These are phyloP conservation scores for Labrus mixtus DNA, from an alignment of 2,113 vertebrate genomes.

Conservation along the genomic window DNA sequence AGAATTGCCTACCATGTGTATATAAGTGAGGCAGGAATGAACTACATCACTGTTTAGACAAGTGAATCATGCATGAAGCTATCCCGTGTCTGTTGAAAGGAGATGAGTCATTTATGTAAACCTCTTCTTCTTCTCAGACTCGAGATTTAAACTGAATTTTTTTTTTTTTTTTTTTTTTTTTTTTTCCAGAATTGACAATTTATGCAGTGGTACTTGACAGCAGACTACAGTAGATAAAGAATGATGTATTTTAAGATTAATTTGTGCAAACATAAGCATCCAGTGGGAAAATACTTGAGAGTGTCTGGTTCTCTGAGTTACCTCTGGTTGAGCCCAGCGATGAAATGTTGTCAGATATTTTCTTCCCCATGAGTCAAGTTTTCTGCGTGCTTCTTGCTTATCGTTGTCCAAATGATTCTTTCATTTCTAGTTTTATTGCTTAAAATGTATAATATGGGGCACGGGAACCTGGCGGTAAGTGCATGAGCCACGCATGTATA, in stretches of 20 bases:
- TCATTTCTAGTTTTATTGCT: no score
- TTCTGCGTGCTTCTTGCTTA: neutral
- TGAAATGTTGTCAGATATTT: neutral
- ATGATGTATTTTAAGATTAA: neutral
- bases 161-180: no score
- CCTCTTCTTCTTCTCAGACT: neutral
- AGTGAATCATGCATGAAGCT: neutral
- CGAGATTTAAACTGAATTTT: neutral
- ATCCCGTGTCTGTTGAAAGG: slow-evolving; percentile 12
- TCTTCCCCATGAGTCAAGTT: no score
- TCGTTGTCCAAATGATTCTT: no score
- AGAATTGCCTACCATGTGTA: no score
- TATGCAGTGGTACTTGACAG: neutral
- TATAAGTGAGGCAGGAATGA: neutral
- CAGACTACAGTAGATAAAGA: neutral
- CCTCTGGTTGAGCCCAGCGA: neutral
- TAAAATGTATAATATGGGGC: no score
- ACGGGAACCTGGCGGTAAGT: no score
- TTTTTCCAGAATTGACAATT: neutral
- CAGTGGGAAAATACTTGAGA: neutral
- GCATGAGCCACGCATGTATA: no score
- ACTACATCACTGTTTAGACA: neutral
- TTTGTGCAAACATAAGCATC: neutral
- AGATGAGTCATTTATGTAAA: neutral
- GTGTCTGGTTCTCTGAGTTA: neutral